phyloP scores from a whole-genome alignment of 2,797 vertebrate genomes.

The Scomberomorus guttatus region DNA sequence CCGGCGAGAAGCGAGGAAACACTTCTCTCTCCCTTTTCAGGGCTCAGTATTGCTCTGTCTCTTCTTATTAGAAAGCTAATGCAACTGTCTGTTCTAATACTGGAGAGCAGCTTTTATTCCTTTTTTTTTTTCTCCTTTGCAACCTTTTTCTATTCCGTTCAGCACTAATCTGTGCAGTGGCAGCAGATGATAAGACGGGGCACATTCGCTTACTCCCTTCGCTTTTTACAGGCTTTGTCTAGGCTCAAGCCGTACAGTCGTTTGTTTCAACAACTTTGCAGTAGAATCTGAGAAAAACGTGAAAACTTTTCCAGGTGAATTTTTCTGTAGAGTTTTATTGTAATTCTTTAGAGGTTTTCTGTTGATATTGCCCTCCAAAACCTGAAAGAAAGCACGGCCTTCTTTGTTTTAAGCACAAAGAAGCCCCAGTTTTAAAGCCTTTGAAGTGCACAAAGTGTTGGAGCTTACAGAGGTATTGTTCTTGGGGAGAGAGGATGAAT shows the following conservation, averaged over 20 bases:
- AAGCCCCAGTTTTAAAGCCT: constrained; percentile 76
- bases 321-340: constrained; percentile 52
- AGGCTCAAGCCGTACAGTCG: constrained; percentile 51
- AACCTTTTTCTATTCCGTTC: constrained; percentile 82
- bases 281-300: constrained; percentile 42
- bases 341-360: constrained; percentile 75
- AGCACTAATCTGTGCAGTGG: constrained; percentile 84
- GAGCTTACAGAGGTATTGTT: constrained; percentile 82
- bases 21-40: constrained; percentile 69
- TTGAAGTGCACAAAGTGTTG: constrained; percentile 86
- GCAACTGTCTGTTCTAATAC: constrained; percentile 89
- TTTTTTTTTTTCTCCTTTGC: constrained; percentile 59
- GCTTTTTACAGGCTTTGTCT: constrained; percentile 70
- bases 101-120: constrained; percentile 84
- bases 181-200: constrained; percentile 82
- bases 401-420: constrained; percentile 81
- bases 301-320: constrained; percentile 74
- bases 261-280: constrained; percentile 79
- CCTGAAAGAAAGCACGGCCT: constrained; percentile 68
- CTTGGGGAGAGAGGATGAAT: constrained; percentile 77
- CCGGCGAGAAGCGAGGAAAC: constrained; percentile 50
- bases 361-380: constrained; percentile 76
- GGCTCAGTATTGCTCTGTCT: constrained; percentile 84
- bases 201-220: constrained; percentile 72
- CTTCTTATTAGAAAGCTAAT: constrained; percentile 87